Percentiles rank a stretch among this genome's conserved stretches.
phyloP scores from a whole-genome alignment of 2,888 invertebrate species.

The Strigamia transsilvanica region DNA sequence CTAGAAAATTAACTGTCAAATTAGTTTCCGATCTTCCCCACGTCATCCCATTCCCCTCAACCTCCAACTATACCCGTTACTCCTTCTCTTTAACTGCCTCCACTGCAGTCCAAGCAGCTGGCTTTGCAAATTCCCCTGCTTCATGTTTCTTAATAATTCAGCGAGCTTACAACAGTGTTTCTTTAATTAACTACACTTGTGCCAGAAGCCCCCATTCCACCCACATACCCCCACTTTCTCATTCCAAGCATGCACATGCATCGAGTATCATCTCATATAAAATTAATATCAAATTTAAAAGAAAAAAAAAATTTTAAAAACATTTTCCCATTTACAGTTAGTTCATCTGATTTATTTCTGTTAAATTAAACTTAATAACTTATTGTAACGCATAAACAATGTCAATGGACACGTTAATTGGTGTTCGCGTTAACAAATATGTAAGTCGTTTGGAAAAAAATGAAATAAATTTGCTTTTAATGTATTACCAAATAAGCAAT shows the following conservation, averaged over 20 bases:
- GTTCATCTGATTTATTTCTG: neutral
- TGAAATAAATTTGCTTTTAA: constrained; percentile 30
- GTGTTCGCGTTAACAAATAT: neutral
- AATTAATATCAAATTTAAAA: neutral
- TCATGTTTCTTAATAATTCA: constrained; percentile 49
- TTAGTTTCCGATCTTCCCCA: constrained; percentile 33
- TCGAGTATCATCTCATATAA: constrained; percentile 48
- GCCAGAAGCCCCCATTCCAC: constrained; percentile 17
- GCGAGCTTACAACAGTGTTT: constrained; percentile 48
- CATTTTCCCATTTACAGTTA: neutral
- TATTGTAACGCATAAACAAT: neutral
- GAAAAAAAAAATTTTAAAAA: neutral
- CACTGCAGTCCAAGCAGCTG: constrained; percentile 30
- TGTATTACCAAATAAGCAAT: constrained; percentile 43
- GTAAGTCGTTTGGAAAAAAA: neutral
- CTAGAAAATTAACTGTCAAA: constrained; percentile 46
- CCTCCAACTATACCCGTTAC: neutral
- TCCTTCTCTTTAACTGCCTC: constrained; percentile 29
- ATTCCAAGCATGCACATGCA: constrained; percentile 35
- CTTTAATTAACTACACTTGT: constrained; percentile 48
- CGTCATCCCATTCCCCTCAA: neutral
- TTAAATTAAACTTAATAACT: neutral
- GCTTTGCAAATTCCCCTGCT: constrained; percentile 48
- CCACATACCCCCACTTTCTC: constrained; percentile 3
- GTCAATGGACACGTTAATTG: neutral